Base-by-base conservation (phyloP, 2,113 vertebrate species). In the Nesogale talazaci region DNA sequence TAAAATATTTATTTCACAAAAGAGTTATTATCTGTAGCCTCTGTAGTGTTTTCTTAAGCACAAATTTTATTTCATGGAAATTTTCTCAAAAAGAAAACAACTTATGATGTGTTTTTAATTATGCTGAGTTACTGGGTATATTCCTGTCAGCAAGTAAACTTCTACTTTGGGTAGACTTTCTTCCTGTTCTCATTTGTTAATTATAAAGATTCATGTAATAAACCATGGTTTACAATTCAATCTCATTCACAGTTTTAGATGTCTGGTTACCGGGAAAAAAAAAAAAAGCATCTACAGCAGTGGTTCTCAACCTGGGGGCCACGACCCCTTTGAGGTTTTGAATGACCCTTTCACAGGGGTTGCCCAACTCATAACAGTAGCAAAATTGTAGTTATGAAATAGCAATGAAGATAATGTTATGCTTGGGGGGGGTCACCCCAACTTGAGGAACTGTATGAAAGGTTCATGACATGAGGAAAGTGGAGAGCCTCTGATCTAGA, bases 1-100 rank as follows among this genome's bases (percentile, higher is more conserved):
- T 92, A 61, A 34, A 34, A 94, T 59, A n/a, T 89, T 95, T 92
- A 16, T 59, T 75, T 90, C 40, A 59, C 25, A n/a, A 36, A 31
- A 72, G 5, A 75, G 4, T 14, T 67, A 75, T 20, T 3, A 17
- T 29, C 59, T 36, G 29, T 57, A 16, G 6, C 75, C 15, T 88
- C 3, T 67, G 1, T 80, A 72, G 31, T 77, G 74, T 2, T 76
- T 61, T 17, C 63, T 1, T 40, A 95, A 89, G 83, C 22, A 38
- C 20, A 67, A 22, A 80, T 31, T 87, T 29, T 42, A 80, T 63
- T 93, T 89, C 17, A 77, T 89, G 42, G 0, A 67, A 42, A 61
- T 94, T 38, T 5, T 67, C 57, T 89, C 1, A 36, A 76, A 76
- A 93, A 80, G n/a, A 76, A 94, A 79, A 75, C 16, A 11, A 52